These are phyloP conservation scores for Pachycephus smyrnensis DNA, from an alignment of 2,888 invertebrate genomes.

Conservation along the genomic window DNA sequence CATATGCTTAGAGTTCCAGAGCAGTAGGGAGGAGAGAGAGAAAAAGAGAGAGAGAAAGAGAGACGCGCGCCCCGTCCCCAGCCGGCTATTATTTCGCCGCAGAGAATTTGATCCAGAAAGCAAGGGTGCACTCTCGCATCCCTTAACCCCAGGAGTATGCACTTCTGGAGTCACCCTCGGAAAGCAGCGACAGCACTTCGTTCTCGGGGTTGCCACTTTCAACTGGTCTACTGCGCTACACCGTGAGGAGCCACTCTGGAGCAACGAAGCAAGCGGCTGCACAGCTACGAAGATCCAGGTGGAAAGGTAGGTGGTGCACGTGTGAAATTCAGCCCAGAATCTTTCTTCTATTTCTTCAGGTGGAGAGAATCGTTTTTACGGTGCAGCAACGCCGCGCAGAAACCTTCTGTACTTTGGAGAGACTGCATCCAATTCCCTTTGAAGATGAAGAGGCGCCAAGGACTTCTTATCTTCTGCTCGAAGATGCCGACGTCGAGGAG, in stretches of 20 bases:
- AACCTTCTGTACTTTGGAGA: not conserved
- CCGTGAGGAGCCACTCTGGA: not conserved
- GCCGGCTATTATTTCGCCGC: not conserved
- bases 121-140: not conserved
- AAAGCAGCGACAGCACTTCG: not conserved
- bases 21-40: constrained; percentile 3
- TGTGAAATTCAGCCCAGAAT: not conserved
- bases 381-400: not conserved
- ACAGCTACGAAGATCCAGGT: not conserved
- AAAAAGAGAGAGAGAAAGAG: constrained; percentile 24
- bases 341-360: not conserved
- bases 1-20: not conserved
- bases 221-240: not conserved
- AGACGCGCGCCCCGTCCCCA: constrained; percentile 39
- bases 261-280: not conserved
- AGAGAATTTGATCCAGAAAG: not conserved
- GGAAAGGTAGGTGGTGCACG: not conserved
- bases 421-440: not conserved
- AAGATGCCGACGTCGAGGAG: not conserved
- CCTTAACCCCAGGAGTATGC: not conserved
- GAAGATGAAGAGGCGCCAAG: not conserved
- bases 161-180: not conserved
- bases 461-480: not conserved
- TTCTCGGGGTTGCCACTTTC: not conserved
- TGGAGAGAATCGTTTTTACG: not conserved